Evolutionary conservation across 1,140 invertebrate species (phyloP).

Genomic region (Bombus waltoni): DNA sequence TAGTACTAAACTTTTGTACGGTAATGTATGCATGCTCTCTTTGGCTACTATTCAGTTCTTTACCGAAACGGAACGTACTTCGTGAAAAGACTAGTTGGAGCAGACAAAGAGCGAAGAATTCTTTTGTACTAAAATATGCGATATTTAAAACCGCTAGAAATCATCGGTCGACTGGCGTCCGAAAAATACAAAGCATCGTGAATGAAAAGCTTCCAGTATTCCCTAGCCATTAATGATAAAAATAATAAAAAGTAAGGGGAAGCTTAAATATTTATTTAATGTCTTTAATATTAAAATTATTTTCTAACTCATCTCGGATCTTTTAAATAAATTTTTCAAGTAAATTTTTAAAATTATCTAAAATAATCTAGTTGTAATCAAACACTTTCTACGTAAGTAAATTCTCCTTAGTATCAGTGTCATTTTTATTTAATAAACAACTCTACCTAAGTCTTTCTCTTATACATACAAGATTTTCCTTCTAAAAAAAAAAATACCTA

Average conservation of each 20-base stretch:
- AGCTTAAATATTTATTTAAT: no score
- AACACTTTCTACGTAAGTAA: no score
- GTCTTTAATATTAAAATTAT: background rate
- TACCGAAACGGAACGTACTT: background rate
- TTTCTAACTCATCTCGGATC: background rate
- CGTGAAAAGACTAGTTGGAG: background rate
- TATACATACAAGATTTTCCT: no score
- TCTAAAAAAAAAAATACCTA: no score
- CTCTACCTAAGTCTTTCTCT: no score
- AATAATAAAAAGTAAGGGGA: background rate
- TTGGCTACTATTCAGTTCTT: background rate
- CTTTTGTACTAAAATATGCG: background rate
- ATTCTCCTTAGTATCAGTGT: no score
- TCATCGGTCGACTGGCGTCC: background rate
- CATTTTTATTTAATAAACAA: no score
- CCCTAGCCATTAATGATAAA: background rate
- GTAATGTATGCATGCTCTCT: background rate
- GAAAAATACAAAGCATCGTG: background rate
- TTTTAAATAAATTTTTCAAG: no score
- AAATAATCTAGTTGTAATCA: background rate
- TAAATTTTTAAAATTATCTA: background rate
- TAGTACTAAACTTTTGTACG: background rate
- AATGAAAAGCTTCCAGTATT: background rate
- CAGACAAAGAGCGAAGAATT: background rate
- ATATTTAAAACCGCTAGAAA: background rate